Evolutionary conservation across 2,113 vertebrate species (phyloP).

Genomic region (Varanus salvator): DNA sequence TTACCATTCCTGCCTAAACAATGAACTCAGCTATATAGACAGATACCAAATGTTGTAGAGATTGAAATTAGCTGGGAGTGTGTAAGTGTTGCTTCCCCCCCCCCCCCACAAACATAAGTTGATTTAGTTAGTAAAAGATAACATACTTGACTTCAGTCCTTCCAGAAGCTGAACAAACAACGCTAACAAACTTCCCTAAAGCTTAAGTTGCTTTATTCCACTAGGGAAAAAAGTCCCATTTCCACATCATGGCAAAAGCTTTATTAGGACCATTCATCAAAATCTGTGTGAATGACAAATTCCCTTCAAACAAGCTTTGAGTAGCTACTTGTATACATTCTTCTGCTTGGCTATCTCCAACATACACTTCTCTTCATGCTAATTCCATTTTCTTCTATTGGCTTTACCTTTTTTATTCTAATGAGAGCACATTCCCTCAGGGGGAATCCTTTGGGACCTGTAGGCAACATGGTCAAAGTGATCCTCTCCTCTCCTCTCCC

Average conservation of each 20-base stretch:
- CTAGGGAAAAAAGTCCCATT: no score
- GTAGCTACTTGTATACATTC: background rate
- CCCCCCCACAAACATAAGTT: background rate
- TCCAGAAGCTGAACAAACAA: background rate
- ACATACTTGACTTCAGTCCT: background rate
- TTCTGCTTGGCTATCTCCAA: constrained; percentile 34
- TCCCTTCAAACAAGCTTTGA: constrained; percentile 17
- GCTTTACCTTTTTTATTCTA: background rate
- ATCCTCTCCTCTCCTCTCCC: no score
- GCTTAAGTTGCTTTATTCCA: background rate
- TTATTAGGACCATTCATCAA: fast-evolving
- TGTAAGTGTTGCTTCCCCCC: background rate
- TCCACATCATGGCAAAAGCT: no score
- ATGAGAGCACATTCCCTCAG: background rate
- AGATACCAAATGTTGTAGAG: background rate
- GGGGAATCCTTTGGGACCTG: background rate
- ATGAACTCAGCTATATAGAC: background rate
- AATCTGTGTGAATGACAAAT: background rate
- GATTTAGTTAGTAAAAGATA: background rate
- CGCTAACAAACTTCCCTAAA: background rate
- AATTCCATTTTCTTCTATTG: background rate
- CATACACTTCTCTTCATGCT: background rate
- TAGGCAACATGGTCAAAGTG: background rate
- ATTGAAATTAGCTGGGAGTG: background rate
- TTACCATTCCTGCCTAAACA: background rate